These are phyloP conservation scores for Parasteatoda tepidariorum DNA, from an alignment of 1,140 invertebrate species.

Conservation along the genomic window DNA sequence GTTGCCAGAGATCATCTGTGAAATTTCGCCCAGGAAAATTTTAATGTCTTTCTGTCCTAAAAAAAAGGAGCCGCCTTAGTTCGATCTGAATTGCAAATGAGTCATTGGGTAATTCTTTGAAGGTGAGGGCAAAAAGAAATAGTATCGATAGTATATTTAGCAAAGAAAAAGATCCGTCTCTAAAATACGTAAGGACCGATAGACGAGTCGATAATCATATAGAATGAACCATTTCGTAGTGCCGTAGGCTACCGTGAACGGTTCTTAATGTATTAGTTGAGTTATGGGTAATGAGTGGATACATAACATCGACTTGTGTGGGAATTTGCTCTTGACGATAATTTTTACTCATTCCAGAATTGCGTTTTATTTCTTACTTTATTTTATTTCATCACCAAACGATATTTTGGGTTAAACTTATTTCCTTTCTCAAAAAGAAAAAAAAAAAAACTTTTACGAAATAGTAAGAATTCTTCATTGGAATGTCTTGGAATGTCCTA, in stretches of 20 bases:
- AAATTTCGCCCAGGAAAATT: not conserved
- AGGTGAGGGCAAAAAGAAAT: not conserved
- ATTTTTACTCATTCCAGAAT: not conserved
- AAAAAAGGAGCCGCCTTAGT: not conserved
- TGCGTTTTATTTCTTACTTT: not conserved
- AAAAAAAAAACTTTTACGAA: too few relatives aligned
- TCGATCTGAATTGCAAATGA: constrained; percentile 8
- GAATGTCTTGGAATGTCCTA: too few relatives aligned
- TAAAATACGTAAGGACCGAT: not conserved
- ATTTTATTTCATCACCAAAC: not conserved
- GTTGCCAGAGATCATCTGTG: not conserved
- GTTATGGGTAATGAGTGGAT: not conserved
- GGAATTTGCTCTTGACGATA: not conserved
- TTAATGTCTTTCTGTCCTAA: not conserved
- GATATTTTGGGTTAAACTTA: too few relatives aligned
- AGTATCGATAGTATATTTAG: not conserved
- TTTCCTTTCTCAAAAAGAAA: too few relatives aligned
- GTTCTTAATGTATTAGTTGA: not conserved
- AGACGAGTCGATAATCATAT: not conserved
- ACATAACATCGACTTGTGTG: not conserved
- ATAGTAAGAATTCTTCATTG: too few relatives aligned
- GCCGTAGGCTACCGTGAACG: not conserved
- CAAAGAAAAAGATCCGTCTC: not conserved
- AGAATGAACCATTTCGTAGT: not conserved
- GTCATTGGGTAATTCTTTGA: not conserved